phyloP scores from a whole-genome alignment of 2,888 invertebrate species.

The Dioctria linearis region DNA sequence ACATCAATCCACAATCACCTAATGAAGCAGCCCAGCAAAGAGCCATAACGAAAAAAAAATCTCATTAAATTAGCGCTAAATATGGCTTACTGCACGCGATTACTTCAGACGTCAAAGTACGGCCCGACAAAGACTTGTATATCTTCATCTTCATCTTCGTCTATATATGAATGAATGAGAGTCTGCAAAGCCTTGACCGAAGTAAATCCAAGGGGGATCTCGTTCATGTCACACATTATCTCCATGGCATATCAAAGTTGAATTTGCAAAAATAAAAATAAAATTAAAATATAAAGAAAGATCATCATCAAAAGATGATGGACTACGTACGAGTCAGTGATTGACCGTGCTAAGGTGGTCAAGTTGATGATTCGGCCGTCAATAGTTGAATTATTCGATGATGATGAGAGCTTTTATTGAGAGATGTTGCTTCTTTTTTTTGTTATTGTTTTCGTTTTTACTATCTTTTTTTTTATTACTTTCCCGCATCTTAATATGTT shows the following conservation, averaged over 20 bases:
- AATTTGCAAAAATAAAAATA: not conserved
- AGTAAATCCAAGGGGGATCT: slow-evolving; percentile 14
- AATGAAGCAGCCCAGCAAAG: slow-evolving; percentile 5
- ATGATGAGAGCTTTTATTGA: not conserved
- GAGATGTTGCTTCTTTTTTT: not conserved
- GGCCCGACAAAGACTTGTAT: not conserved
- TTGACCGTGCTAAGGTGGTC: slow-evolving; percentile 39
- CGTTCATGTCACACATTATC: slow-evolving; percentile 30
- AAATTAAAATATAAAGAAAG: slow-evolving; percentile 1
- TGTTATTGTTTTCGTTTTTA: too few species aligned
- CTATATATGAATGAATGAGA: not conserved
- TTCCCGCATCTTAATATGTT: not conserved
- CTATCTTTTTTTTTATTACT: not conserved
- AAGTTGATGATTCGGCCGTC: slow-evolving; percentile 36
- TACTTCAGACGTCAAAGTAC: slow-evolving; percentile 2
- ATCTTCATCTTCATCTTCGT: not conserved
- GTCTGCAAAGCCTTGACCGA: slow-evolving; percentile 31
- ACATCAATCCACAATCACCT: not conserved
- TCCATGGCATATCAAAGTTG: slow-evolving; percentile 18
- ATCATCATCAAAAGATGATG: not conserved
- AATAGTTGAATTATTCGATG: slow-evolving; percentile 38
- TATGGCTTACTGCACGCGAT: slow-evolving; percentile 16
- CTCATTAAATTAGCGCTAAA: slow-evolving; percentile 7
- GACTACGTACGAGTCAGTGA: slow-evolving; percentile 31
- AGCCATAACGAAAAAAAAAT: not conserved